Base-by-base conservation (phyloP, 2,797 vertebrate species). In the Micromesistius poutassou region DNA sequence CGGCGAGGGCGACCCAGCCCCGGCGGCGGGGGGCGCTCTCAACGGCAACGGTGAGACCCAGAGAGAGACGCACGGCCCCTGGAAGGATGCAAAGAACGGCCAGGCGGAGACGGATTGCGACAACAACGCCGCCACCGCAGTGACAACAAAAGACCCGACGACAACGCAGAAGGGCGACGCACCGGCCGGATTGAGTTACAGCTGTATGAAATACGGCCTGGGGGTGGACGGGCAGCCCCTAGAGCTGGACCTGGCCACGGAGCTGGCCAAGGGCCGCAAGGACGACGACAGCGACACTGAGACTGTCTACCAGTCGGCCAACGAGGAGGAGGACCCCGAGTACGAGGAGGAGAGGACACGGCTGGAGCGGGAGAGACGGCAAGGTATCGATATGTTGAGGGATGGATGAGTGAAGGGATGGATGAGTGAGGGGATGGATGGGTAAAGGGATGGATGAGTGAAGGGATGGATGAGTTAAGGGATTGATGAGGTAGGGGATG, bases 181-280 rank as follows among this genome's bases (percentile, higher is more conserved):
- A 76, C 93, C 93, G 80, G 96, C 96, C 0, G 96, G 95, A 19
- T 82, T 97, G 77, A 95, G 91, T 7, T 98, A 97, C 5, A 97
- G 98, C 74, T 94, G 96, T 0, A 91, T 97, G 50, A 98, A 98
- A 89, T 97, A 98, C 93, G 98, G 97, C 87, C 97, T 98, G 77
- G 97, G 97, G 87, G 97, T 97, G 77, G 97, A 98, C 0, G 96
- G 98, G 85, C 94, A 98, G 31, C 95, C 96, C 79, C 88, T 99
- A 86, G 95, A 98, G 92, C 91, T 98, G 87, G 95, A 96, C 81
- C 96, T 96, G 90, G 94, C 98, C 78, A 94, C 96, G 85, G 93
- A 96, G 70, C 70, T 33, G 70, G 28, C 70, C 4, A 71, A 85
- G 92, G 72, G 80, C 95, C 91, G 0, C 94, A 91, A 93, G 62